Evolutionary conservation across 2,113 vertebrate species (phyloP), one percentile per base, ranked within the genome.

Genomic region (Nipponia nippon): DNA sequence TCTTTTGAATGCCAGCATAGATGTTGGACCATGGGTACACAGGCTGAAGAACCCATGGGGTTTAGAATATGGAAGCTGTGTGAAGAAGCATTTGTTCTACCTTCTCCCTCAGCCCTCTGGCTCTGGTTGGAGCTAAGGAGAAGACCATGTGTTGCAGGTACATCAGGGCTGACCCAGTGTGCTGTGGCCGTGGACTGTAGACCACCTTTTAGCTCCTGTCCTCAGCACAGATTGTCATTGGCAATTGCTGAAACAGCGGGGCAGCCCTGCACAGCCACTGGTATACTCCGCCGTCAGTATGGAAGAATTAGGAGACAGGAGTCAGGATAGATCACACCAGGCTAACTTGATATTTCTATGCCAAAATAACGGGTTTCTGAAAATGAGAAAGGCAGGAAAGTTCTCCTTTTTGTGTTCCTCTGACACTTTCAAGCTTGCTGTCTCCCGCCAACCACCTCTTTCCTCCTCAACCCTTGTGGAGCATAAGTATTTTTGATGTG

Each of bases 261-360:
- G 21, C 42, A 80, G 72, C 40, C 42, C 53, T n/a, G 49, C 81
- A 27, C 34, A 83, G 58, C 22, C 17, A 19, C 52, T 42, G 65
- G 1, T 30, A 3, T 27, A 12, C 26, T 69, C 47, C 47, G 19
- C 34, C 0, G 1, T 65, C 46, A 61, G 16, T 2, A 25, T 6
- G 14, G 50, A 87, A 73, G 23, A 78, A 36, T 49, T 34, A 34
- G 46, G 17, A 93, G 65, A 25, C n/a, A 25, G 38, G 46, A 67
- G 13, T 85, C 52, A 62, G 56, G 66, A 36, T 46, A 62, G 42
- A 49, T 55, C 30, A 46, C 0, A 0, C 38, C 44, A 63, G 80
- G 49, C 81, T 71, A 32, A 0, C 0, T 6, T 42, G 32, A 22
- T 71, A 70, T 47, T 86, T 69, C 44, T 56, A 5, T 85, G 55